Evolutionary conservation across 2,113 vertebrate genomes (phyloP).

Genomic region (Hemichromis elongatus): DNA sequence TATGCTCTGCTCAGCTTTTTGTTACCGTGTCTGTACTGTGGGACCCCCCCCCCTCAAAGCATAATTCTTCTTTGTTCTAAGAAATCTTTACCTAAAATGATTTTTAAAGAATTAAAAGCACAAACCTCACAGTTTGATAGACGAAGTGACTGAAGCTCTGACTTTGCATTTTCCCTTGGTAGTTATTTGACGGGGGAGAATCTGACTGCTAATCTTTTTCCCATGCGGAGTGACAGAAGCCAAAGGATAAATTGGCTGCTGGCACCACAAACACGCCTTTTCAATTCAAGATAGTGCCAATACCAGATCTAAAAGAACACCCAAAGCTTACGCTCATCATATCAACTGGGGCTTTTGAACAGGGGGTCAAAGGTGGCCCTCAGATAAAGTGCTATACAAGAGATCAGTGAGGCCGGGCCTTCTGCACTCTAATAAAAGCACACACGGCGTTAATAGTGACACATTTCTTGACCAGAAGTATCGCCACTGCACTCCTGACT

Average conservation of each 20-base stretch:
- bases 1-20: slow-evolving; percentile 35
- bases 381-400: slow-evolving; percentile 96
- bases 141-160: not conserved
- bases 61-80: not conserved
- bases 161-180: slow-evolving; percentile 75
- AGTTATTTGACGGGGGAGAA: slow-evolving; percentile 68
- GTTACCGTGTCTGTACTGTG: not conserved
- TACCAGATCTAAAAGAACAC: slow-evolving; percentile 89
- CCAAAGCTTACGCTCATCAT: slow-evolving; percentile 85
- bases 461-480: slow-evolving; percentile 60
- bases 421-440: slow-evolving; percentile 57
- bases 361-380: slow-evolving; percentile 91
- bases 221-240: slow-evolving; percentile 87
- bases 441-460: slow-evolving; percentile 59
- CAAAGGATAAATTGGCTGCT: slow-evolving; percentile 85
- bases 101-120: not conserved
- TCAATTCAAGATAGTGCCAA: slow-evolving; percentile 87
- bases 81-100: not conserved
- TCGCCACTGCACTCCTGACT: slow-evolving; percentile 43
- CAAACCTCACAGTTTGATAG: not conserved
- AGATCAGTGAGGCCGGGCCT: slow-evolving; percentile 88
- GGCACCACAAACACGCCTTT: slow-evolving; percentile 85
- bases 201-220: slow-evolving; percentile 91
- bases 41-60: not conserved
- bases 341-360: slow-evolving; percentile 87